These are phyloP conservation scores for Trissolcus basalis DNA, from an alignment of 1,140 invertebrate genomes.

Conservation along the genomic window DNA sequence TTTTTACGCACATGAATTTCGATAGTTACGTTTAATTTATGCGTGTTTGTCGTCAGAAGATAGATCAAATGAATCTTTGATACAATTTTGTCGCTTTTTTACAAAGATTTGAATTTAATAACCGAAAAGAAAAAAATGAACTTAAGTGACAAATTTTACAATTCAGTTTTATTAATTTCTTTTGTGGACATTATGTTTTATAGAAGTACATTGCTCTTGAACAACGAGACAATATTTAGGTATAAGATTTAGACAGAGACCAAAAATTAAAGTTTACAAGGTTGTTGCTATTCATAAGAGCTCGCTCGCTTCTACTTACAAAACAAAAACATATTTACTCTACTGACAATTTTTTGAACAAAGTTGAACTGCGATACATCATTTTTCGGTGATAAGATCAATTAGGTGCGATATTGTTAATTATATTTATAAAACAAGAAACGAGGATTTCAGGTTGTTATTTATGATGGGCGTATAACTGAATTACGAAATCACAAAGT, in stretches of 20 bases:
- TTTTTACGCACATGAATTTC: not conserved
- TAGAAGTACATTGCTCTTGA: constrained; percentile 58
- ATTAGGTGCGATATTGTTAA: not conserved
- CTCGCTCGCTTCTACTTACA: constrained; percentile 1
- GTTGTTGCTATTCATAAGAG: constrained; percentile 1
- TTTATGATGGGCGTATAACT: no score
- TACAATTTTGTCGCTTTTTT: no score
- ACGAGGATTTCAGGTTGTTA: not conserved
- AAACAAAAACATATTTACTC: constrained; percentile 1
- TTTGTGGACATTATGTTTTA: not conserved
- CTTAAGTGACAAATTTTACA: no score
- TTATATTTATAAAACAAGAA: constrained; percentile 1
- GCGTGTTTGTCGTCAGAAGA: no score
- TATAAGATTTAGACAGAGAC: constrained; percentile 69
- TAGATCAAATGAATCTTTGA: no score
- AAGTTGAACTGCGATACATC: not conserved
- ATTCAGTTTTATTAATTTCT: not conserved
- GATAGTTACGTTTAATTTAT: no score
- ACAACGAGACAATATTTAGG: constrained; percentile 73
- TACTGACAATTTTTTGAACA: not conserved
- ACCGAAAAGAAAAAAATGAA: no score
- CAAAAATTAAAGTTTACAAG: constrained; percentile 67
- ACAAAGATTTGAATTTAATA: no score
- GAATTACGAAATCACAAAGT: no score
- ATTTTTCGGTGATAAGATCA: not conserved